These are phyloP conservation scores for Nudaria mundana DNA, from an alignment of 2,888 invertebrate genomes.

Conservation along the genomic window DNA sequence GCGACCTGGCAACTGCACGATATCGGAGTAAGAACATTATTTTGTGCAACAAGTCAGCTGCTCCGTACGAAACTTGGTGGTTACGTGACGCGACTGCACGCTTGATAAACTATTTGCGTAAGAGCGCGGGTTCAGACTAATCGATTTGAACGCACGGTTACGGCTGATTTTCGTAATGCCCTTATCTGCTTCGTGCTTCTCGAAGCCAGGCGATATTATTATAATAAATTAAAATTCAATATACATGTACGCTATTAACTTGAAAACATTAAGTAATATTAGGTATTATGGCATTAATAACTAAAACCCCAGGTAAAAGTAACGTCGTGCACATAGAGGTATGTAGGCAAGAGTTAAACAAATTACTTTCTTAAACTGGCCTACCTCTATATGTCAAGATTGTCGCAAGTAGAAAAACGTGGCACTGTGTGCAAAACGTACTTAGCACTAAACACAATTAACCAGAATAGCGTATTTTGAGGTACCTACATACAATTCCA, in stretches of 20 bases:
- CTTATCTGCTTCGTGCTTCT: constrained; percentile 62
- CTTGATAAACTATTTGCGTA: constrained; percentile 73
- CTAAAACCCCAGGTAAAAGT: too few species aligned
- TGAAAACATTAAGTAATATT: constrained; percentile 11
- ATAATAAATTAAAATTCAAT: constrained; percentile 42
- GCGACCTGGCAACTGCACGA: constrained; percentile 40
- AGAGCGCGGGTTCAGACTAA: constrained; percentile 62
- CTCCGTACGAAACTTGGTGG: constrained; percentile 51
- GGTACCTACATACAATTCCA: too few species aligned
- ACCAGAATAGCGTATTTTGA: too few species aligned
- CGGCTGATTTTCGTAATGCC: constrained; percentile 68
- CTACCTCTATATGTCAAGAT: too few species aligned
- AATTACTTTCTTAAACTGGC: too few species aligned
- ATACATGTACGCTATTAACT: constrained; percentile 21
- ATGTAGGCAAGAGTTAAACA: too few species aligned
- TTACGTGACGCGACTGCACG: constrained; percentile 73
- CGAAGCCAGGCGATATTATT: constrained; percentile 39
- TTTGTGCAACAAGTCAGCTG: constrained; percentile 65
- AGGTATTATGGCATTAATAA: too few species aligned
- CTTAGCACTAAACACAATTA: too few species aligned
- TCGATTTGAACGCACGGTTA: constrained; percentile 72
- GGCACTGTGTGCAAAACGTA: too few species aligned
- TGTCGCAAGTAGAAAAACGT: too few species aligned
- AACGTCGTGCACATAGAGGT: too few species aligned
- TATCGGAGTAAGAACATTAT: constrained; percentile 43